A percentile compares a stretch with the other conserved stretches of the same genome.
Conservation (phyloP, 2,888 invertebrate species). For the Dicyrtoma fusca region DNA sequence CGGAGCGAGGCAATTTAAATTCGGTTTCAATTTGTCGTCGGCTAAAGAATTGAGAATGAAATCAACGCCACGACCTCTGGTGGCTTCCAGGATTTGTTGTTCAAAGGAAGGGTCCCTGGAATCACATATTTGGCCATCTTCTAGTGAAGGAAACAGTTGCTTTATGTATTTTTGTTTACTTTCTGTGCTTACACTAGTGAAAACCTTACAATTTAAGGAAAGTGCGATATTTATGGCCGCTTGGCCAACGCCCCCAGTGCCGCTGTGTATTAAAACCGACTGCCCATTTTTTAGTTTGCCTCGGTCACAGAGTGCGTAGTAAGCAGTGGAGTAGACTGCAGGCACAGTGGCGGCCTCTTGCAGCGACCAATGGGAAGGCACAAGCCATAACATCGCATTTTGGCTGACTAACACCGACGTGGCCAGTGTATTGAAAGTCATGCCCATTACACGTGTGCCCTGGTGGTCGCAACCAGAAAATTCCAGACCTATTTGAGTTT, state of each 20-base stretch:
- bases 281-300: conserved; percentile 83
- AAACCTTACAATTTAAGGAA: conserved; percentile 82
- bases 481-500: conserved; percentile 90
- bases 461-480: conserved; percentile 78
- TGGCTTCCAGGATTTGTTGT: conserved; percentile 70
- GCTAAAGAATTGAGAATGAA: conserved; percentile 65
- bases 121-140: conserved; percentile 68
- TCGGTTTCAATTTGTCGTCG: conserved; percentile 54
- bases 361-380: conserved; percentile 83
- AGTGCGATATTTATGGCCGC: conserved; percentile 93
- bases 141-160: neutral
- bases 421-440: conserved; percentile 83
- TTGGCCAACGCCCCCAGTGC: conserved; percentile 94
- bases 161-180: conserved; percentile 82
- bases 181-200: conserved; percentile 84
- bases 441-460: conserved; percentile 86
- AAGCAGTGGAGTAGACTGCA: conserved; percentile 82
- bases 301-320: conserved; percentile 76
- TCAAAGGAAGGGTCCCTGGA: neutral
- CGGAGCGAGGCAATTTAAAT: conserved; percentile 66
- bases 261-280: conserved; percentile 85
- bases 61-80: conserved; percentile 86
- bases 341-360: conserved; percentile 94
- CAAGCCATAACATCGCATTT: conserved; percentile 78
- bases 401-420: conserved; percentile 82